Base-by-base conservation (phyloP, 1,140 invertebrate species). In the Planococcus citri region DNA sequence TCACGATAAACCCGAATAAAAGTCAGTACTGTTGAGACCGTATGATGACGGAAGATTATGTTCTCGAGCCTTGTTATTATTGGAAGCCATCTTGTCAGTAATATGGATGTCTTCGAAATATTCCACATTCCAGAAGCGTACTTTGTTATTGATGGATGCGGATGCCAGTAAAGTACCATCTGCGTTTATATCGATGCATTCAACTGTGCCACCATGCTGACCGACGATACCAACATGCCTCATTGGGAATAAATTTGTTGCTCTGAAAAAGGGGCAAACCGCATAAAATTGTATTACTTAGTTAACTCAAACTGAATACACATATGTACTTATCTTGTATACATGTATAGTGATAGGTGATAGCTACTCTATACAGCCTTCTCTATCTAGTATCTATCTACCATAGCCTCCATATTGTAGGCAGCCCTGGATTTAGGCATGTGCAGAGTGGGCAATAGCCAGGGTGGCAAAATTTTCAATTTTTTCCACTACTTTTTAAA, bases 121-220 rank as follows among this genome's bases (percentile, higher is more conserved):
- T 64, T 86, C 84, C 10, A 95, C 87, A 79, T 94, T 92, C 94
- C 94, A 96, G 78, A 97, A 97, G 75, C 90, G 90, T 0, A 96
- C 84, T 75, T 86, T 86, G 74, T 92, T 88, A 76, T 94, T 86
- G 75, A 92, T 86, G n/a, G 91, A 91, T 75, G 85, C 87, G 17
- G 92, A 95, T 14, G 92, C 92, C 69, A 96, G 83, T 22, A 88
- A 83, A 70, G 83, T 82, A 1, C 89, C 89, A 78, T 89, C 86
- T 72, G 86, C 83, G 69, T 86, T 91, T 68, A 95, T 85, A 76
- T 92, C 90, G 37, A 96, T 73, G 22, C 82, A 80, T 78, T 96
- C 92, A 1, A 95, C 82, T n/a, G 87, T 84, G 25, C 85, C 83
- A 38, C 77, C 74, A 75, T 95, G 92, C 75, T 93, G 88, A 0